Conservation (phyloP, 2,888 invertebrate species). For the Acronicta aceris region DNA sequence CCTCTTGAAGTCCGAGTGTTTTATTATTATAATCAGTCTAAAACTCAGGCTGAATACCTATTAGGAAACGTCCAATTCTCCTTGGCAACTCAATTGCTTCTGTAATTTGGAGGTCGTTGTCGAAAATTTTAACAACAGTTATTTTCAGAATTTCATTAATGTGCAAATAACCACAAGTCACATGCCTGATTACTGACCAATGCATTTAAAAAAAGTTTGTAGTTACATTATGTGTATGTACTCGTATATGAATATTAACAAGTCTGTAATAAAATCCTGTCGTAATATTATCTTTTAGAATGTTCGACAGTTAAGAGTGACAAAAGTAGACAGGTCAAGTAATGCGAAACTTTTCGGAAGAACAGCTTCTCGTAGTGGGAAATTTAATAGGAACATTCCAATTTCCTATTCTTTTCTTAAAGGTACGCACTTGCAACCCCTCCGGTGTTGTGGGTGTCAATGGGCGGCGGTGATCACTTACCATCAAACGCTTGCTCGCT, state of each 20-base stretch:
- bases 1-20: not conserved
- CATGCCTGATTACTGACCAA: not conserved
- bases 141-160: not conserved
- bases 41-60: not conserved
- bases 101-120: not conserved
- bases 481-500: no score
- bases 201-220: not conserved
- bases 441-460: no score
- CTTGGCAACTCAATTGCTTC: not conserved
- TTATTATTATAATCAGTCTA: not conserved
- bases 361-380: no score
- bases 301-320: not conserved
- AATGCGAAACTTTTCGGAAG: no score
- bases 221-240: no score
- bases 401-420: no score
- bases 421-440: no score
- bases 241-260: no score
- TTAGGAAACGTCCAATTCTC: not conserved
- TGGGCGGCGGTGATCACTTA: no score
- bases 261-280: not conserved
- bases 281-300: not conserved
- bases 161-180: not conserved
- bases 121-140: not conserved
- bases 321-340: no score
- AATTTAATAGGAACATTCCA: no score